Evolutionary conservation across 2,888 invertebrate genomes (phyloP), one percentile per base, ranked within the genome.

Genomic region (Ochropleura leucogaster): DNA sequence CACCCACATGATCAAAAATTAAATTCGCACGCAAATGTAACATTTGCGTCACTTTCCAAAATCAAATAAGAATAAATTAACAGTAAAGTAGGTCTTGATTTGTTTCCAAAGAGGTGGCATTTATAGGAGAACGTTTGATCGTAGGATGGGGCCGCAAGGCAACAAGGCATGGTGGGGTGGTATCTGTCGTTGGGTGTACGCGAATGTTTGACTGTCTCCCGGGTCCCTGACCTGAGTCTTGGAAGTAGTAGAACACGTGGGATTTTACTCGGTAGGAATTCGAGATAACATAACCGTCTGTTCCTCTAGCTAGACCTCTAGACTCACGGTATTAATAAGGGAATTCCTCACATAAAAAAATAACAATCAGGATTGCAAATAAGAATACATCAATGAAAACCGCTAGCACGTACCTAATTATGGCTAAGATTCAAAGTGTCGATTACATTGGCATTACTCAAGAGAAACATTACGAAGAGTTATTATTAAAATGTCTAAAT

Each of bases 391-490:
- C 20, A 42, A 4, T 42, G 14, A 57, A 18, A 16, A 60, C 40
- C 18, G 20, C 20, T n/a, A 59, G 40, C 30, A 40, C n/a, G n/a
- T n/a, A n/a, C 16, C 4, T 53, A 2, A 44, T 6, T n/a, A 53
- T 10, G 3, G 14, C 42, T 20, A 9, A 20, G 12, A 20, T 47
- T 49, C 46, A 49, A 59, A 67, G 12, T 49, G 16, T 16, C 44
- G 47, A 74, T 66, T 57, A 67, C 44, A 77, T 59, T 51, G n/a
- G 20, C 3, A 44, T 68, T 53, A 12, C 16, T 77, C 47, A 68
- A 53, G n/a, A 55, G 47, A 70, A 40, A 44, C n/a, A 62, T 75
- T 77, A 68, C 40, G 46, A 53, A 62, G 60, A 49, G n/a, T 55
- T 62, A 62, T 30, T 44, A 4, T 70, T 53, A 30, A 69, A 55